A percentile compares a stretch with the other conserved stretches of the same genome.
These are phyloP conservation scores for Geodia barretti DNA, from an alignment of 37 sponge, comb jelly and placozoan species.

Conservation along the genomic window DNA sequence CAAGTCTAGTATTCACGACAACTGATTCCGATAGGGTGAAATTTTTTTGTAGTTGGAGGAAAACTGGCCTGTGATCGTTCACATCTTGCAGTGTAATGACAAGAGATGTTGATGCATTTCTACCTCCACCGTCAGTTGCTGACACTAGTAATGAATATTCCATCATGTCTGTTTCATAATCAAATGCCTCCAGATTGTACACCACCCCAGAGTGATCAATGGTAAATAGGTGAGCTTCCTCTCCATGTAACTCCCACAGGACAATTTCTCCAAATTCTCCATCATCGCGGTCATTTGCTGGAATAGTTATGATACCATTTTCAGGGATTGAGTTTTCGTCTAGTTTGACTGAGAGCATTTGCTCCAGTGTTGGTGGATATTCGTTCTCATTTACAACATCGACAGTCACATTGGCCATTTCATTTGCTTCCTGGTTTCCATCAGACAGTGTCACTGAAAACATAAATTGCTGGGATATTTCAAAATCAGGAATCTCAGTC, in stretches of 20 bases:
- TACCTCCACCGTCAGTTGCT: constrained; percentile 69
- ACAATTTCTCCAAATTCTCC: constrained; percentile 55
- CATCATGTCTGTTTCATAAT: constrained; percentile 54
- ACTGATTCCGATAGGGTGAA: constrained; percentile 37
- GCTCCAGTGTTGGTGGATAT: constrained; percentile 24
- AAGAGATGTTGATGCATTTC: constrained; percentile 27
- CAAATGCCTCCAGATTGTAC: constrained; percentile 30
- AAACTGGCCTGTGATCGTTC: constrained; percentile 62
- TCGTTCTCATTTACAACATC: constrained; percentile 65
- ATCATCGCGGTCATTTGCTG: constrained; percentile 33
- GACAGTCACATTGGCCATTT: constrained; percentile 28
- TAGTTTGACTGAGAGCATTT: constrained; percentile 16
- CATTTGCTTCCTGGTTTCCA: constrained; percentile 34
- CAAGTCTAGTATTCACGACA: neutral
- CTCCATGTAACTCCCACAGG: constrained; percentile 14
- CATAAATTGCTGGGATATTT: constrained; percentile 1
- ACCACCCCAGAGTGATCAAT: constrained; percentile 40
- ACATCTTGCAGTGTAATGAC: constrained; percentile 38
- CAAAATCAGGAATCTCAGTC: constrained; percentile 36
- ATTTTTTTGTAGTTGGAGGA: constrained; percentile 10
- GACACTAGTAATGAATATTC: constrained; percentile 21
- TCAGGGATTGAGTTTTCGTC: constrained; percentile 31
- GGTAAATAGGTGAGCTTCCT: constrained; percentile 12
- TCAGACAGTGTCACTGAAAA: constrained; percentile 44
- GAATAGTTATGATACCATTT: constrained; percentile 21